Evolutionary conservation across 2,113 vertebrate genomes (phyloP).

Genomic region (Burhinus bistriatus): DNA sequence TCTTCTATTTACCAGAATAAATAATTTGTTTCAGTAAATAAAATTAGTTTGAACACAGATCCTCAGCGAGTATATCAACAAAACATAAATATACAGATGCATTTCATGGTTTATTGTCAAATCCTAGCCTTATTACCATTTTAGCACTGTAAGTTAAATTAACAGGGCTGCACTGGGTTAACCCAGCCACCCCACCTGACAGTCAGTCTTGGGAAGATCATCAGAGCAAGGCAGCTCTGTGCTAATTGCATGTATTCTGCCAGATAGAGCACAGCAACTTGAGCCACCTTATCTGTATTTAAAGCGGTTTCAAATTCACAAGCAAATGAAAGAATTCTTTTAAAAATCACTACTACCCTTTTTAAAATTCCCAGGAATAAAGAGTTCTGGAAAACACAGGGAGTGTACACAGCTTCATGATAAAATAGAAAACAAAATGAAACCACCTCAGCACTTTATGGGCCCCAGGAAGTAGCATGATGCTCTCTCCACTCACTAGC

Average conservation of each 20-base stretch:
- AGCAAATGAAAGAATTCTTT: neutral
- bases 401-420: rapidly evolving
- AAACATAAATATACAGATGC: neutral
- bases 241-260: neutral
- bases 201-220: neutral
- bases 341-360: neutral
- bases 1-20: neutral
- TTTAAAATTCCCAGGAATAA: neutral
- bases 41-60: neutral
- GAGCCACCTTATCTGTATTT: neutral
- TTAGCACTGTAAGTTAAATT: neutral
- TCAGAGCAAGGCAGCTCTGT: neutral
- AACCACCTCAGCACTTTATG: neutral
- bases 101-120: neutral
- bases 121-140: neutral
- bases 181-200: neutral
- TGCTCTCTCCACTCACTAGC: neutral
- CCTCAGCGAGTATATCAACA: neutral
- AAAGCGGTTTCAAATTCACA: neutral
- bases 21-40: neutral
- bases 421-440: neutral
- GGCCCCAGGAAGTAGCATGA: neutral
- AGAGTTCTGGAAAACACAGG: neutral
- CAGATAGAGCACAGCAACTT: neutral
- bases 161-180: neutral